phyloP scores from a whole-genome alignment of 2,888 invertebrate genomes.

The Caenorhabditis wallacei region DNA sequence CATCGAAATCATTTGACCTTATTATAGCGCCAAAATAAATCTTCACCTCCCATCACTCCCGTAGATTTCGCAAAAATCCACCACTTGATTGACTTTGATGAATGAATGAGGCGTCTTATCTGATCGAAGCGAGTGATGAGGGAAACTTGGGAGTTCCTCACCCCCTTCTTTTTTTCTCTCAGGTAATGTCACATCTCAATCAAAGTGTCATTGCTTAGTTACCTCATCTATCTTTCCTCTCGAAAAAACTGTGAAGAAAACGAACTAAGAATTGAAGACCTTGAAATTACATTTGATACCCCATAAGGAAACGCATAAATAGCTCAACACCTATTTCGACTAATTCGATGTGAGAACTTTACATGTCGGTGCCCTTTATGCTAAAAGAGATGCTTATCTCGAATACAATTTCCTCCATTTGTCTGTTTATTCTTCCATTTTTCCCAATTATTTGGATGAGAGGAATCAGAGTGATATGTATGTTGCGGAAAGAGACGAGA shows the following conservation, averaged over 20 bases:
- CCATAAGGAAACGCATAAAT: conserved; percentile 25
- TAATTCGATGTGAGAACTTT: conserved; percentile 58
- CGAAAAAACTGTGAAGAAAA: no score
- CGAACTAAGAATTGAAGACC: conserved; percentile 14
- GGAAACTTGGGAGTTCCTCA: conserved; percentile 9
- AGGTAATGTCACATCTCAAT: no score
- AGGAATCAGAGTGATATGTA: conserved; percentile 25
- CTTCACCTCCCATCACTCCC: no score
- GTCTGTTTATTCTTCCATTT: not conserved
- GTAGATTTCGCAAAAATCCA: not conserved
- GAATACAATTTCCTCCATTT: not conserved
- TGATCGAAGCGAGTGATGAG: conserved; percentile 35
- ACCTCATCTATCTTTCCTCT: no score
- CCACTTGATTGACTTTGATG: conserved; percentile 28
- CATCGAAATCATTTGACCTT: not conserved
- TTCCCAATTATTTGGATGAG: not conserved
- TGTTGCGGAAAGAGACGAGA: conserved; percentile 37
- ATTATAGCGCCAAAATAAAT: no score
- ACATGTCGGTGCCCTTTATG: conserved; percentile 31
- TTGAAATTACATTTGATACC: conserved; percentile 26
- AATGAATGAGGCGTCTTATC: conserved; percentile 33
- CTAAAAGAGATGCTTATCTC: conserved; percentile 17
- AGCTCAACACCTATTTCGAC: conserved; percentile 39
- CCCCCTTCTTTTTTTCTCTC: no score
- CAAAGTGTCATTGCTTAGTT: not conserved